These are phyloP conservation scores for Tanytarsus gracilentus DNA, from an alignment of 2,888 invertebrate genomes.

Conservation along the genomic window DNA sequence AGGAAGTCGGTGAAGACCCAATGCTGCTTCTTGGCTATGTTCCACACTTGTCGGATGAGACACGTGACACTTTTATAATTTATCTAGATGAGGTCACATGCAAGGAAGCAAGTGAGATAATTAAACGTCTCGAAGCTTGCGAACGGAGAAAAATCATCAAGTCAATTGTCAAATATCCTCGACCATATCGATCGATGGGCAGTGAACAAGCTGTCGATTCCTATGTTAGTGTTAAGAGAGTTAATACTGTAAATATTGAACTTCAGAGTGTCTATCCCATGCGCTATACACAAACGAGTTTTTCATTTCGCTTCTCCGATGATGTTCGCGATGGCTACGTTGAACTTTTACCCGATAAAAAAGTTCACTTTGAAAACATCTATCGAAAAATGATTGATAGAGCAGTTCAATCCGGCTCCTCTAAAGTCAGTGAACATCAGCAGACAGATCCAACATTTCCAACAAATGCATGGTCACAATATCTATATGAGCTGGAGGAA, in stretches of 20 bases:
- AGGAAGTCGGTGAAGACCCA: slow-evolving; percentile 42
- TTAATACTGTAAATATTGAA: slow-evolving; percentile 58
- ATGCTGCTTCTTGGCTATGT: slow-evolving; percentile 57
- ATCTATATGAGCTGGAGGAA: slow-evolving; percentile 43
- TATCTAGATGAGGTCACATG: slow-evolving; percentile 51
- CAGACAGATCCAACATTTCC: slow-evolving; percentile 63
- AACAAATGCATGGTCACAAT: slow-evolving; percentile 61
- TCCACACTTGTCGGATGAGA: slow-evolving; percentile 53
- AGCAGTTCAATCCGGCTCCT: slow-evolving; percentile 51
- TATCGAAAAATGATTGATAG: slow-evolving; percentile 50
- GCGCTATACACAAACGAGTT: slow-evolving; percentile 42
- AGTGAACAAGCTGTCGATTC: slow-evolving; percentile 57
- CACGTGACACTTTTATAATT: slow-evolving; percentile 59
- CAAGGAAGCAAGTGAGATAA: slow-evolving; percentile 45
- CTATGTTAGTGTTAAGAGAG: slow-evolving; percentile 45
- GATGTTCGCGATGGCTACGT: slow-evolving; percentile 59
- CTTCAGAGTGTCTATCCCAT: slow-evolving; percentile 55
- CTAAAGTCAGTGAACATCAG: slow-evolving; percentile 44
- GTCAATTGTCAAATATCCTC: slow-evolving; percentile 49
- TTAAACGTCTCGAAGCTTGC: slow-evolving; percentile 48
- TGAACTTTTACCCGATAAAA: slow-evolving; percentile 52
- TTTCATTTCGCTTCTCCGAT: slow-evolving; percentile 48
- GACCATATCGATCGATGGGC: slow-evolving; percentile 53
- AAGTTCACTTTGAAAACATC: slow-evolving; percentile 49
- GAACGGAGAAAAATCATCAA: slow-evolving; percentile 45